Evolutionary conservation across 2,797 vertebrate species (phyloP), one percentile per base, ranked within the genome.

Genomic region (Aeoliscus strigatus): DNA sequence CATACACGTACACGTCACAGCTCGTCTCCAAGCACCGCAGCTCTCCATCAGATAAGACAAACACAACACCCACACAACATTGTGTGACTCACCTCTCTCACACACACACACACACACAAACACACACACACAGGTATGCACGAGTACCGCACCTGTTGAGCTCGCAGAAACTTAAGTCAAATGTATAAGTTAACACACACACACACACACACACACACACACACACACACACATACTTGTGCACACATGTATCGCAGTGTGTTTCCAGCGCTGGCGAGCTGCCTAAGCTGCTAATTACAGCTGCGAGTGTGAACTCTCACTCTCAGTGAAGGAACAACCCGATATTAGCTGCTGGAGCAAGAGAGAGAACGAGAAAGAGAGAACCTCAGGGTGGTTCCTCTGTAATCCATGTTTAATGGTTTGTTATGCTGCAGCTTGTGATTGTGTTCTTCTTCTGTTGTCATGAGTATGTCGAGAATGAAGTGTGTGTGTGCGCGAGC

Each of bases 251-350:
- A 70, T 63, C 41, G 10, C 28, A 42, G 48, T 57, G 49, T 66
- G 65, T 68, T 77, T 63, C 32, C 46, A 60, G 57, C 56, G 63
- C 73, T 80, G 78, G 78, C 76, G 70, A 46, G 51, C 55, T 70
- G 78, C 78, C 78, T 81, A 82, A 84, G 80, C 80, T 75, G 71
- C 76, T 84, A 82, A 82, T 84, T 84, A 84, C 78, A 77, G 71
- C 73, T 81, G 60, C 81, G 71, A 82, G 77, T 84, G 77, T 81
- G 80, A 80, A 79, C 73, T 80, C 77, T 82, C 73, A 79, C 73
- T 81, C 75, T 79, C 66, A 37, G 40, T 66, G 75, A 75, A 57
- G 58, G 63, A 77, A 70, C 65, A 73, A 74, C 73, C 70, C 52
- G 34, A 72, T 66, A 79, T 77, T 83, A 77, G 74, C 70, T 48